A percentile compares a stretch with the other conserved stretches of the same genome.
These are phyloP conservation scores for Platerodrilus igneus DNA, from an alignment of 2,888 invertebrate genomes.

Conservation along the genomic window DNA sequence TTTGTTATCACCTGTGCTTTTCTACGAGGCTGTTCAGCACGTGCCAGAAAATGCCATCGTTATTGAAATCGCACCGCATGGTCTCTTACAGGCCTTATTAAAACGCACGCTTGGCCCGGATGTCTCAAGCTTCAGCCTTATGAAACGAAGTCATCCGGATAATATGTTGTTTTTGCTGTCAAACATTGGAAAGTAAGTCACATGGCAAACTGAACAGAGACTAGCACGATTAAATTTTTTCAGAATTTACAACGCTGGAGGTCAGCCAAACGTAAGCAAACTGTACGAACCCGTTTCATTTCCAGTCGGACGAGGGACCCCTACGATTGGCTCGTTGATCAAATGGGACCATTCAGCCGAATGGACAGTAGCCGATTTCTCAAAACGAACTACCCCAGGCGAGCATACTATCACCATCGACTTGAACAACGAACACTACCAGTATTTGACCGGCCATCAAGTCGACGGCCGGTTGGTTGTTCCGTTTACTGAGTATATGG, in stretches of 20 bases:
- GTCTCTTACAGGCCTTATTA: conserved; percentile 88
- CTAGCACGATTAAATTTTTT: conserved; percentile 26
- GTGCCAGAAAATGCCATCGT: conserved; percentile 85
- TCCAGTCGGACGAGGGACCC: conserved; percentile 89
- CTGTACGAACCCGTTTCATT: conserved; percentile 73
- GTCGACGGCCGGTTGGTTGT: conserved; percentile 92
- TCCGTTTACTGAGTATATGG: conserved; percentile 92
- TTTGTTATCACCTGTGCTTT: conserved; percentile 86
- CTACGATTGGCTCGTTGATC: conserved; percentile 80
- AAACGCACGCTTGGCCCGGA: conserved; percentile 74
- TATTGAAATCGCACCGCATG: conserved; percentile 93
- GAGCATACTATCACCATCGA: conserved; percentile 76
- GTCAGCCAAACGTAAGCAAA: conserved; percentile 66
- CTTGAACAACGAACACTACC: conserved; percentile 67
- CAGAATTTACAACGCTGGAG: conserved; percentile 73
- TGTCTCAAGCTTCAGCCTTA: conserved; percentile 75
- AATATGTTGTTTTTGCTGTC: conserved; percentile 70
- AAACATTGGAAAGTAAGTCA: conserved; percentile 72
- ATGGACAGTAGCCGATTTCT: conserved; percentile 82
- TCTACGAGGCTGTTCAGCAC: conserved; percentile 80
- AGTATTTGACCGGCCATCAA: conserved; percentile 77
- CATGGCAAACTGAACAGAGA: background rate
- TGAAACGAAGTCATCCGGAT: conserved; percentile 75
- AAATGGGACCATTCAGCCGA: conserved; percentile 89
- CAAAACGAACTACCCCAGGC: conserved; percentile 60